Base-by-base conservation (phyloP, 2,888 invertebrate genomes). In the Phlogophora meticulosa region DNA sequence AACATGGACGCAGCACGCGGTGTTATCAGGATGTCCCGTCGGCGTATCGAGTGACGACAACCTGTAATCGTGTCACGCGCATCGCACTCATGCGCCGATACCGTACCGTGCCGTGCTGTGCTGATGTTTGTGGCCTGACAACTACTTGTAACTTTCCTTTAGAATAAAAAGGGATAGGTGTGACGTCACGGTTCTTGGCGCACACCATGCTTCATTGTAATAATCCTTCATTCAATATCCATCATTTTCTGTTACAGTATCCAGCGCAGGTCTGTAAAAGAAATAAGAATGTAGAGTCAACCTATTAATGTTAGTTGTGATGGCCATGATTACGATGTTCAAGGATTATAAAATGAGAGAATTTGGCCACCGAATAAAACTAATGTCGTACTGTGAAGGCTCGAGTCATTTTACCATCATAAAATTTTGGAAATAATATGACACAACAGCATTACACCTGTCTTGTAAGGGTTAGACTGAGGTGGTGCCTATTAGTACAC, bases 1-100 rank as follows among this genome's bases (percentile, higher is more conserved):
- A 93, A 57, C 75, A 85, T 91, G 93, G 92, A 89, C 93, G 89
- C 89, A 91, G 89, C 92, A 90, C 89, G 90, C 90, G 87, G 88
- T 87, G 88, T 93, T 92, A 95, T 94, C 93, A 95, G 95, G 95
- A 95, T 92, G 94, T 94, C 94, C 94, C 94, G 94, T 90, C 91
- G 92, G 93, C 84, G 85, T 87, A 88, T 89, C 87, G 87, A 87
- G 85, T 88, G 88, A 88, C 89, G 90, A 88, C 91, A 92, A 93
- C 94, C 93, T 93, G 93, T 88, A 93, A 91, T 87, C 86, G 90
- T 93, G 93, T 93, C 94, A 94, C 82, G 83, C 80, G 72, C 81
- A 84, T 70, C 72, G 82, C 73, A 78, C 78, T 78, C 77, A 73
- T 68, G 65, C 65, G 56, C 46, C 55, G 60, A 64, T 63, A 72